Base-by-base conservation (phyloP, 2,113 vertebrate species). In the Bos taurus region DNA sequence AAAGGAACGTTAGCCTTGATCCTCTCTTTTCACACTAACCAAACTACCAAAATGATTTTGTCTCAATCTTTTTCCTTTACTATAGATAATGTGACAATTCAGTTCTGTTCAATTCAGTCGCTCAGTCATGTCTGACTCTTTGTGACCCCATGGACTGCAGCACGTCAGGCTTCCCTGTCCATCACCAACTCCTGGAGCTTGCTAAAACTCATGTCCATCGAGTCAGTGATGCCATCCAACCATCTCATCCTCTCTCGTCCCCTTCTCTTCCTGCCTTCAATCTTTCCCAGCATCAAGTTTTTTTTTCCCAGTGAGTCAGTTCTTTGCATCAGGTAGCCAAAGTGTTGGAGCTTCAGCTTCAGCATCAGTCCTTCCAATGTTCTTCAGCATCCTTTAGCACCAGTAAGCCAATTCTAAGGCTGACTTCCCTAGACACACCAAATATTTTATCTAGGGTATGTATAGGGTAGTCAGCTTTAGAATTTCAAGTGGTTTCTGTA, bases 401-500 rank as follows among this genome's bases (percentile, higher is more conserved):
- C 67, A 23, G n/a, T 23, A 36, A 71, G 19, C n/a, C 67, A 71
- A 6, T 40, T 40, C 36, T 74, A 40, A 40, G 67, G n/a, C 5
- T 40, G 19, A 74, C 36, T 74, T 74, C 36, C 19, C 19, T 74
- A 74, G 67, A 74, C 67, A 74, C n/a, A 40, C n/a, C 5, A 40
- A 40, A 10, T 40, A 23, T 12, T 71, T 71, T 23, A 71, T 71
- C n/a, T 71, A 36, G 19, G 19, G 17, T 52, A 11, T 86, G 7
- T 80, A 7, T 81, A 81, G 4, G 19, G 4, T 54, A 17, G 16
- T 43, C 10, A 82, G 30, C 12, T 11, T 84, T 62, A 67, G 71
- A 33, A 92, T 88, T 95, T 87, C 46, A 87, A 52, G n/a, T 59
- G 17, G 54, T 67, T 74, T 94, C 26, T 78, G 5, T 74, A 9